Conservation (phyloP, 2,113 vertebrate species). For the Calyptommatus sinebrachiatus region DNA sequence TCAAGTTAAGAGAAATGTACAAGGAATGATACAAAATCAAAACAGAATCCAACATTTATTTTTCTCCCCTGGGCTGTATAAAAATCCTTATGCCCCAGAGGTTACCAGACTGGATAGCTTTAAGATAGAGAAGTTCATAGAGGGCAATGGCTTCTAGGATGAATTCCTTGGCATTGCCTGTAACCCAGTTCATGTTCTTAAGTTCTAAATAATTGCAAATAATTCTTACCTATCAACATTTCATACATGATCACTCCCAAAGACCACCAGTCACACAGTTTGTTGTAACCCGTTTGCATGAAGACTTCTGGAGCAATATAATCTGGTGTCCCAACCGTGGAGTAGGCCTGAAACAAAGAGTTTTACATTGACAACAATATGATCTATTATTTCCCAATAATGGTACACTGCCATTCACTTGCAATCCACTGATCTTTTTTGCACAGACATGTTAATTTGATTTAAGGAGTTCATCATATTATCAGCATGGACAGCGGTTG, state of each 20-base stretch:
- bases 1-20: background rate
- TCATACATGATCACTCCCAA: conserved; percentile 98
- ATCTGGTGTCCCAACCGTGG: conserved; percentile 94
- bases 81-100: background rate
- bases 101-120: too few relatives aligned
- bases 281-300: conserved; percentile 97
- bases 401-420: background rate
- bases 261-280: conserved; percentile 98
- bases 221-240: conserved; percentile 91
- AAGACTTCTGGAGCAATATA: conserved; percentile 98
- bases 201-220: background rate
- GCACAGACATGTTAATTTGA: background rate
- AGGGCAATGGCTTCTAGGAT: too few relatives aligned
- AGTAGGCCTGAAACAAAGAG: conserved; percentile 84
- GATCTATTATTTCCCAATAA: background rate
- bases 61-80: background rate
- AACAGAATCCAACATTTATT: background rate
- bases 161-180: too few relatives aligned
- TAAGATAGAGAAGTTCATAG: too few relatives aligned
- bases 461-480: too few relatives aligned
- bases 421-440: background rate
- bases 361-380: conserved; percentile 4
- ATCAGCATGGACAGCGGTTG: too few relatives aligned
- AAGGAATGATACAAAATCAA: background rate
- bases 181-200: too few relatives aligned